These are phyloP conservation scores for Oreochromis niloticus DNA, from an alignment of 2,113 vertebrate species.

Conservation along the genomic window DNA sequence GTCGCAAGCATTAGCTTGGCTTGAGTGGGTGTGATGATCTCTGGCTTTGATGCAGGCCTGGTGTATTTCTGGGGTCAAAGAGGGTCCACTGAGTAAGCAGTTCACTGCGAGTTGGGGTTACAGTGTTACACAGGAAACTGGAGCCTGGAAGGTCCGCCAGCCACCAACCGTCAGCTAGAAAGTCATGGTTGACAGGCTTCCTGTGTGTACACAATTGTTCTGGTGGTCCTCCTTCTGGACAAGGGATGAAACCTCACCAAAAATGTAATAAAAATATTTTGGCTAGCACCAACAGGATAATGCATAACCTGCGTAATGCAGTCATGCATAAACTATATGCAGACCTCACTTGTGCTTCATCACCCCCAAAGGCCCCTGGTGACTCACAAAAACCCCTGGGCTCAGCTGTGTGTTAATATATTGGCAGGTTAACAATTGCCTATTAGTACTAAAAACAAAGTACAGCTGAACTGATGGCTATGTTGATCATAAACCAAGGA, in stretches of 20 bases:
- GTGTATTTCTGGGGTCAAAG: background rate
- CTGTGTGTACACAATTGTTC: background rate
- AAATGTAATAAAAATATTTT: background rate
- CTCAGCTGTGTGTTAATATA: background rate
- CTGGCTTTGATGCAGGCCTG: background rate
- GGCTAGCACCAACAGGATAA: background rate
- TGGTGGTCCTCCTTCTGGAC: background rate
- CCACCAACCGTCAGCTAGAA: background rate
- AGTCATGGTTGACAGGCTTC: background rate
- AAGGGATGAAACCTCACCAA: background rate
- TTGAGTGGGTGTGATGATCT: background rate
- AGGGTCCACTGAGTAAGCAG: background rate
- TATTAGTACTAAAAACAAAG: background rate
- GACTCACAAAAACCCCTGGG: background rate
- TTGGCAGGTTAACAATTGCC: background rate
- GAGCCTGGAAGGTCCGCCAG: background rate
- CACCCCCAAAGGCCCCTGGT: background rate
- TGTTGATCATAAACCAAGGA: background rate
- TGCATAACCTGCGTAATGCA: background rate
- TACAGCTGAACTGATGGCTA: background rate
- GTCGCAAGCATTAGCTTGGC: background rate
- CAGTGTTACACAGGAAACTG: background rate
- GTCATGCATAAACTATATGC: background rate
- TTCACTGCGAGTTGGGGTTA: background rate
- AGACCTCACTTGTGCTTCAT: background rate